These are phyloP conservation scores for Kradibia gibbosae DNA, from an alignment of 1,140 invertebrate genomes.

Conservation along the genomic window DNA sequence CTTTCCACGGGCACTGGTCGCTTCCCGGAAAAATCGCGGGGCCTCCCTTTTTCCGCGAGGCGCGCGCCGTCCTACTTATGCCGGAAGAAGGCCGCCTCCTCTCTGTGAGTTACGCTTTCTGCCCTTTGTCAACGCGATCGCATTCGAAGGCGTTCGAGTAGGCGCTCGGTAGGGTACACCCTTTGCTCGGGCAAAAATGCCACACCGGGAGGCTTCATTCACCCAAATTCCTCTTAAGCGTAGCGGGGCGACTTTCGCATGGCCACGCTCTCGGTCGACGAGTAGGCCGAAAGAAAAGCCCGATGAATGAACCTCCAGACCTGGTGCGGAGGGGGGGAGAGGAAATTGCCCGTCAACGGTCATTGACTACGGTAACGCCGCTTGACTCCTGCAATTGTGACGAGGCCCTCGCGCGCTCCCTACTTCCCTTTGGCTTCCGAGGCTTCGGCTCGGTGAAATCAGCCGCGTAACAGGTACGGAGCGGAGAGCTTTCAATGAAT, in stretches of 20 bases:
- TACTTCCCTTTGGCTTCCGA: slow-evolving; percentile 27
- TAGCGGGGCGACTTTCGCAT: not conserved
- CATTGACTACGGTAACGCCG: slow-evolving; percentile 48
- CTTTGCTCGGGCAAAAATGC: not conserved
- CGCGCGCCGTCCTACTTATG: not conserved
- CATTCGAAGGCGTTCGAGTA: slow-evolving; percentile 30
- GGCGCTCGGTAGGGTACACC: not conserved
- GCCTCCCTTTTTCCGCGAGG: slow-evolving; percentile 28
- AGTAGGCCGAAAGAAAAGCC: too few relatives aligned
- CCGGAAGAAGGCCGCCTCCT: slow-evolving; percentile 11
- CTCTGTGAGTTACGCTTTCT: not conserved
- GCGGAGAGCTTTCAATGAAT: not conserved
- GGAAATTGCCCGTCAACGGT: slow-evolving; percentile 26
- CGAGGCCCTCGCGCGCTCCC: slow-evolving; percentile 62
- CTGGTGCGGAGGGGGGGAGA: not conserved
- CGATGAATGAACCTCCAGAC: too few relatives aligned
- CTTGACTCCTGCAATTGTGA: slow-evolving; percentile 65
- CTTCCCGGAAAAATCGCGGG: slow-evolving; percentile 44
- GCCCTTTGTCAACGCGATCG: not conserved
- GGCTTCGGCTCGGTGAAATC: slow-evolving; percentile 60
- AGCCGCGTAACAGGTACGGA: slow-evolving; percentile 50
- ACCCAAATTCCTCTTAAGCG: not conserved
- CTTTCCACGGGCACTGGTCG: not conserved
- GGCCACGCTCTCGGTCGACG: too few relatives aligned
- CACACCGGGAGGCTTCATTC: slow-evolving; percentile 21